Percentiles rank a stretch among this genome's conserved stretches.
Conservation (phyloP, 2,888 invertebrate species). For the Acleris emargana region DNA sequence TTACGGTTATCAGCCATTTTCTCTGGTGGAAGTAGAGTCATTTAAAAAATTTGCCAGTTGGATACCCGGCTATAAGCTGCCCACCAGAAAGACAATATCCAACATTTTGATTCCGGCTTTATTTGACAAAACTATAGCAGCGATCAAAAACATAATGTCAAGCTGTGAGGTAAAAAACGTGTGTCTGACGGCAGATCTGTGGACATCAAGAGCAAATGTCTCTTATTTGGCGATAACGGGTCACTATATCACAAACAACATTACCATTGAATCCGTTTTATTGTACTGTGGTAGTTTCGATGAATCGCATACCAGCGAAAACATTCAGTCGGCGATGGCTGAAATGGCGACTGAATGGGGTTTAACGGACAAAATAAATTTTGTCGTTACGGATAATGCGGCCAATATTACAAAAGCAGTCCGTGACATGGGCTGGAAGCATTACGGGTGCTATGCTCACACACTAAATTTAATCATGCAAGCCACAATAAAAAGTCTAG, state of each 20-base stretch:
- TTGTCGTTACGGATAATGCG: too few species aligned
- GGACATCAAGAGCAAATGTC: slow-evolving; percentile 38
- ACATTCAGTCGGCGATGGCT: too few species aligned
- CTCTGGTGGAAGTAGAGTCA: neutral
- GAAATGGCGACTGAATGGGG: too few species aligned
- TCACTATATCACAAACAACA: slow-evolving; percentile 35
- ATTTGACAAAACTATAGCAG: slow-evolving; percentile 19
- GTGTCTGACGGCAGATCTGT: slow-evolving; percentile 40
- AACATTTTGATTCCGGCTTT: slow-evolving; percentile 31
- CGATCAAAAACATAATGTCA: slow-evolving; percentile 36
- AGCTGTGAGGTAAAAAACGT: slow-evolving; percentile 25
- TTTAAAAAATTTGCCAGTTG: slow-evolving; percentile 23
- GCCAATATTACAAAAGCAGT: slow-evolving; percentile 17
- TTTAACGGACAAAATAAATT: too few species aligned
- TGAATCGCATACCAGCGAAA: slow-evolving; percentile 5
- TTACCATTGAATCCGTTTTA: slow-evolving; percentile 26
- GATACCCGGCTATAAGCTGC: slow-evolving; percentile 34
- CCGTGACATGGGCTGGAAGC: slow-evolving; percentile 37
- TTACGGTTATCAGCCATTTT: neutral
- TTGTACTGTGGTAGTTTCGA: slow-evolving; percentile 36
- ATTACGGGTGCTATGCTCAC: slow-evolving; percentile 45
- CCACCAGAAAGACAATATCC: slow-evolving; percentile 35
- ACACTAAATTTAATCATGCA: slow-evolving; percentile 43
- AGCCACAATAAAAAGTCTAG: slow-evolving; percentile 26
- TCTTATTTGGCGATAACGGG: slow-evolving; percentile 33